Percentiles rank a stretch among this genome's conserved stretches.
phyloP scores from a whole-genome alignment of 2,888 invertebrate genomes.

The Azorinus chamasolen region DNA sequence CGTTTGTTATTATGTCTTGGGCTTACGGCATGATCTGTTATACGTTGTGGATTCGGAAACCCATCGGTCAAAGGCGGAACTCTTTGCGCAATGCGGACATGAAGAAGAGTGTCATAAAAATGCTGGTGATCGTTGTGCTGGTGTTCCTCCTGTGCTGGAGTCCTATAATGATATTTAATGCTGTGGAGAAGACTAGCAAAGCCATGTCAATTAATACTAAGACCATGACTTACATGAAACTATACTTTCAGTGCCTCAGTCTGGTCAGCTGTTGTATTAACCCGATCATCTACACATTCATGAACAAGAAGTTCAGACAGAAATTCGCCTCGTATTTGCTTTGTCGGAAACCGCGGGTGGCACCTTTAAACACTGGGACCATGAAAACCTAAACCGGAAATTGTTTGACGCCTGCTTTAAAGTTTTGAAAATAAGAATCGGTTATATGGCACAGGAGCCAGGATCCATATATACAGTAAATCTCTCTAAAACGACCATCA shows the following conservation, averaged over 20 bases:
- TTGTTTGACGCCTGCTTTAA: no score
- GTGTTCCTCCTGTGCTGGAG: constrained; percentile 76
- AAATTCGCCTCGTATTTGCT: constrained; percentile 52
- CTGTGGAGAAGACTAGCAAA: constrained; percentile 32
- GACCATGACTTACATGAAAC: constrained; percentile 49
- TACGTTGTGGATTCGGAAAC: constrained; percentile 71
- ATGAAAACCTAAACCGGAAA: no score
- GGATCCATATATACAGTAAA: no score
- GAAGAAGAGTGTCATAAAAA: constrained; percentile 77
- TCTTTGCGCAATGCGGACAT: constrained; percentile 66
- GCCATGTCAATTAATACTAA: constrained; percentile 17
- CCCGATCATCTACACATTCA: constrained; percentile 76
- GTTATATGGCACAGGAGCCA: no score
- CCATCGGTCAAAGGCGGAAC: constrained; percentile 53
- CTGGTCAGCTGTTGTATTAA: constrained; percentile 76
- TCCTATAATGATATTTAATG: constrained; percentile 71
- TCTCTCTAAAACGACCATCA: no score
- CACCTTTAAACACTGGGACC: not conserved
- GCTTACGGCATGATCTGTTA: constrained; percentile 74
- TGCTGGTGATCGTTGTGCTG: constrained; percentile 75
- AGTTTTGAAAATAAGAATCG: no score
- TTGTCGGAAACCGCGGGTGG: constrained; percentile 41
- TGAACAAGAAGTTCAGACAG: constrained; percentile 74
- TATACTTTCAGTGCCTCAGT: constrained; percentile 73
- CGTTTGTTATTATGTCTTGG: constrained; percentile 68